Conservation (phyloP, 2,113 vertebrate genomes). For the Stegastes partitus region DNA sequence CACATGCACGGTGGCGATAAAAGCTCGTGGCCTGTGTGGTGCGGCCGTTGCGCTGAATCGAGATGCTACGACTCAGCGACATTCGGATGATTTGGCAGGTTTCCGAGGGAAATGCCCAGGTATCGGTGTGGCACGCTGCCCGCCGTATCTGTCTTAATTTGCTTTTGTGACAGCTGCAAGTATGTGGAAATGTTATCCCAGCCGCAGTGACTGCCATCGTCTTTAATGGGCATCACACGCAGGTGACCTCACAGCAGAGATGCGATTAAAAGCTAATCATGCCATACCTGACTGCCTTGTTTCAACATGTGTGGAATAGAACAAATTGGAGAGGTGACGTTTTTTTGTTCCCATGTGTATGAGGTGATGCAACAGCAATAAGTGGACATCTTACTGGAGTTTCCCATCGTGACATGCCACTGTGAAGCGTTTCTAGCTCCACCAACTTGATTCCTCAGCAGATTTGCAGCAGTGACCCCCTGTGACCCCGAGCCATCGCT, state of each 20-base stretch:
- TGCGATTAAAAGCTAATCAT: conserved; percentile 73
- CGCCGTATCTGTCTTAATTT: conserved; percentile 66
- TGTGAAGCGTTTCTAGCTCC: not conserved
- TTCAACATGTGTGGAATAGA: conserved; percentile 8
- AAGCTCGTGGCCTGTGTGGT: conserved; percentile 9
- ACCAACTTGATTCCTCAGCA: not conserved
- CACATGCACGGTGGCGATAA: not conserved
- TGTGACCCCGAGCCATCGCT: conserved; percentile 1
- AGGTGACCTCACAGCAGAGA: conserved; percentile 62
- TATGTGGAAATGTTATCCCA: conserved; percentile 73
- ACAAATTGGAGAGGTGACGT: not conserved
- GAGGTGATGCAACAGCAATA: not conserved
- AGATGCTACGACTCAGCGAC: conserved; percentile 36
- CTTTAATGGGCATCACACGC: conserved; percentile 71
- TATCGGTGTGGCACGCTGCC: conserved; percentile 49
- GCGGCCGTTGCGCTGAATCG: conserved; percentile 14
- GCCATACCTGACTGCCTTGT: conserved; percentile 13
- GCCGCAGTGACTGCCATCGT: conserved; percentile 59
- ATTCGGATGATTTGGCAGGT: conserved; percentile 52
- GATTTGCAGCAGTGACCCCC: conserved; percentile 3
- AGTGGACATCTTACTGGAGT: conserved; percentile 1
- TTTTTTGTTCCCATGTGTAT: not conserved
- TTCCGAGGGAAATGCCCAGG: conserved; percentile 48
- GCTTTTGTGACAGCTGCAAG: conserved; percentile 65
- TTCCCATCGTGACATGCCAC: not conserved